phyloP scores from a whole-genome alignment of 2,888 invertebrate species.

The Omphaloscelis lunosa region DNA sequence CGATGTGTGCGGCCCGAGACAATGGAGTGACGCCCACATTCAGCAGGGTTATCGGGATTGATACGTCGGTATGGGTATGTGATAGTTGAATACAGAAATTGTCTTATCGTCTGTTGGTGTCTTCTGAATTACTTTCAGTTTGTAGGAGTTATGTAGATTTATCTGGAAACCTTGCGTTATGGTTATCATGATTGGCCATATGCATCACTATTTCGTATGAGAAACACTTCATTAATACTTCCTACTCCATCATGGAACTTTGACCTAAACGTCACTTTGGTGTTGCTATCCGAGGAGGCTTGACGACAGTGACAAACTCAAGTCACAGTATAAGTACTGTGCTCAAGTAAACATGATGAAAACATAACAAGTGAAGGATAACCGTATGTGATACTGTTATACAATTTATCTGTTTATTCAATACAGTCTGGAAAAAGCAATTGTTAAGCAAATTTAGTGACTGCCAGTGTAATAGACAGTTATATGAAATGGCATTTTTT shows the following conservation, averaged over 20 bases:
- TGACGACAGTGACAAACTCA: no score
- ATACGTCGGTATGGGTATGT: slow-evolving; percentile 51
- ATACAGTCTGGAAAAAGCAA: neutral
- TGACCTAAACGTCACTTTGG: neutral
- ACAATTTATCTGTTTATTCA: neutral
- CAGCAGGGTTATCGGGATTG: slow-evolving; percentile 70
- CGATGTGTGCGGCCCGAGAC: slow-evolving; percentile 72
- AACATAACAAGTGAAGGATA: neutral
- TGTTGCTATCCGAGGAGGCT: neutral
- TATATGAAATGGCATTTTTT: no score
- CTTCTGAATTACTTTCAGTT: neutral
- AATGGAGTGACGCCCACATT: slow-evolving; percentile 68
- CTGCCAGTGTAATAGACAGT: no score
- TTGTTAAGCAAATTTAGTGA: no score
- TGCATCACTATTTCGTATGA: neutral
- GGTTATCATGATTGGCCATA: neutral
- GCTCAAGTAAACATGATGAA: no score
- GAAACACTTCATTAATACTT: neutral
- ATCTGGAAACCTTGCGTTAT: neutral
- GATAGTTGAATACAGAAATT: neutral
- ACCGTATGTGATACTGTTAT: neutral
- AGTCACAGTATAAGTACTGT: no score
- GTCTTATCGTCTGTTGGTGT: neutral
- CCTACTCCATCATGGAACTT: neutral
- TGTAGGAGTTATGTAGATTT: neutral